Percentiles rank a stretch among this genome's conserved stretches.
phyloP scores from a whole-genome alignment of 2,113 vertebrate genomes.

The Scophthalmus maximus region DNA sequence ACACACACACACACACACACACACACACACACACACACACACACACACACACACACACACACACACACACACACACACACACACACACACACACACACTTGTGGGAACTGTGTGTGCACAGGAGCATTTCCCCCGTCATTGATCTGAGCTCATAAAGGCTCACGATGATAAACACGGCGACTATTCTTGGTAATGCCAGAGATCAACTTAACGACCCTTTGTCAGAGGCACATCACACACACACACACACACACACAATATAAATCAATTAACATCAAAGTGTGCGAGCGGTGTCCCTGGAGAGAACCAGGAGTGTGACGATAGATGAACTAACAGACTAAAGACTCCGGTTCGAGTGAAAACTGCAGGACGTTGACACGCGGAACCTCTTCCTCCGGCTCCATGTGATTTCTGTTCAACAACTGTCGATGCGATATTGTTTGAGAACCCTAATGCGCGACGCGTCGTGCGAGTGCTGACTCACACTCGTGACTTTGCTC shows the following conservation, averaged over 20 bases:
- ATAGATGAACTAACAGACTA: background rate
- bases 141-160: slow-evolving; percentile 63
- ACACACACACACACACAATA: slow-evolving; percentile 36
- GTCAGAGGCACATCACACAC: slow-evolving; percentile 45
- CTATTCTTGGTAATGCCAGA: slow-evolving; percentile 56
- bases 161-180: slow-evolving; percentile 62
- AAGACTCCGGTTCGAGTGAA: background rate
- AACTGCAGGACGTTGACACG: background rate
- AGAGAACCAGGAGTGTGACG: slow-evolving; percentile 5
- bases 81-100: slow-evolving; percentile 46
- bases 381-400: background rate
- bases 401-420: background rate
- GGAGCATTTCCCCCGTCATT: slow-evolving; percentile 54
- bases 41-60: slow-evolving; percentile 42
- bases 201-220: slow-evolving; percentile 54
- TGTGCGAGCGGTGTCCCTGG: background rate
- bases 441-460: slow-evolving; percentile 30
- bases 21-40: slow-evolving; percentile 29
- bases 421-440: background rate
- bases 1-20: slow-evolving; percentile 15
- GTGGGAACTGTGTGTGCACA: slow-evolving; percentile 52
- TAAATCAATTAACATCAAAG: slow-evolving; percentile 37
- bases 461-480: slow-evolving; percentile 2
- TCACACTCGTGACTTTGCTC: slow-evolving; percentile 28
- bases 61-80: slow-evolving; percentile 9